Percentiles rank a stretch among this genome's conserved stretches.
phyloP scores from a whole-genome alignment of 2,888 invertebrate species.

The Bellardia pandia region DNA sequence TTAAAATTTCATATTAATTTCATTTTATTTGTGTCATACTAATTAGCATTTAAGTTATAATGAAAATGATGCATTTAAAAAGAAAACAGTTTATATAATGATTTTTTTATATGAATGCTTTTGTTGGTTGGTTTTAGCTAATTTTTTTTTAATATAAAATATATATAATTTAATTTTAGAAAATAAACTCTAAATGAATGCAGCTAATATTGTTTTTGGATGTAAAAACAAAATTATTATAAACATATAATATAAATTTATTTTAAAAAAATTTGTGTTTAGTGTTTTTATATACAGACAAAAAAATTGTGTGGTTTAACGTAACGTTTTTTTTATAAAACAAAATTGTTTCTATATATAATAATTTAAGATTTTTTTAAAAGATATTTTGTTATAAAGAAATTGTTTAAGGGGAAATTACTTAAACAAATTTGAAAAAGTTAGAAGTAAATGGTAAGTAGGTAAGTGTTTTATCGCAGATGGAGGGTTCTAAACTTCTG shows the following conservation, averaged over 20 bases:
- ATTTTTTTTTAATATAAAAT: conserved; percentile 39
- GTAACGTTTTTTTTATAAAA: conserved; percentile 2
- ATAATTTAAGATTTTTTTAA: background rate
- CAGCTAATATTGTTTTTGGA: conserved; percentile 49
- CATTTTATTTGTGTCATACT: conserved; percentile 22
- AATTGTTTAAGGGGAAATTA: conserved; percentile 32
- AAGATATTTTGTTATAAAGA: background rate
- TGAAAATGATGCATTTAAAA: conserved; percentile 70
- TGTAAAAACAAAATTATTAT: conserved; percentile 12
- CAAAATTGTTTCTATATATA: conserved; percentile 3
- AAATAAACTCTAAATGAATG: conserved; percentile 61
- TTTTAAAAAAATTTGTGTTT: conserved; percentile 1
- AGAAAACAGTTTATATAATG: conserved; percentile 50
- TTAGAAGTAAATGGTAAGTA: no score
- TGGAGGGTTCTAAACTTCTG: no score
- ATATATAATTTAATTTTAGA: conserved; percentile 20
- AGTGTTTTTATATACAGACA: conserved; percentile 63
- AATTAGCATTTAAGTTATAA: conserved; percentile 30
- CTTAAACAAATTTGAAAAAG: no score
- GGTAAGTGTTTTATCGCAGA: no score
- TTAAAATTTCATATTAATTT: conserved; percentile 48
- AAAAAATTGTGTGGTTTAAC: conserved; percentile 37
- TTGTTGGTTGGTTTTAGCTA: conserved; percentile 44
- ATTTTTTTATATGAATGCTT: conserved; percentile 62
- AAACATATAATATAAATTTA: conserved; percentile 32